phyloP scores from a whole-genome alignment of 2,113 vertebrate genomes.

The Phocoena phocoena region DNA sequence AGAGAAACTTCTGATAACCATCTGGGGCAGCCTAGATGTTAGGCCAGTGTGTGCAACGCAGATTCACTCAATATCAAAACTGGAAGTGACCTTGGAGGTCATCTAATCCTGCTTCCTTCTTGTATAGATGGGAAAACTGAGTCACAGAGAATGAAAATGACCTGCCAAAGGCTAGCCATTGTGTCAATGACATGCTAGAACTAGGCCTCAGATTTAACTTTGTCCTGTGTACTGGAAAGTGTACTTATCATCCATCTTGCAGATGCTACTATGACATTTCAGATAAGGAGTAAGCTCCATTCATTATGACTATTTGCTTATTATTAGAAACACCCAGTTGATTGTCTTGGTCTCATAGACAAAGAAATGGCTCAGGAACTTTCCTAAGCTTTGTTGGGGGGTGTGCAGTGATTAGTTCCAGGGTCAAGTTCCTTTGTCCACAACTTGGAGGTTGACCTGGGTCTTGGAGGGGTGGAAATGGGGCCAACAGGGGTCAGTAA shows the following conservation, averaged over 20 bases:
- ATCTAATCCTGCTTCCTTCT: conserved; percentile 7
- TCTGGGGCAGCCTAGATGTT: background rate
- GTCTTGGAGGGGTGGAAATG: background rate
- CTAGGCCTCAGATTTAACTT: background rate
- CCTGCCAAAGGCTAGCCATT: background rate
- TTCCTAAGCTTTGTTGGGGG: background rate
- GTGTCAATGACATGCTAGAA: background rate
- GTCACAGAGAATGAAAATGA: background rate
- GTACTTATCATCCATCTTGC: background rate
- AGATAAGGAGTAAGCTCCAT: background rate
- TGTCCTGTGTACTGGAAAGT: background rate
- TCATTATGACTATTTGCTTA: background rate
- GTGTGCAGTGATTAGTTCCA: background rate
- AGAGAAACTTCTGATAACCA: background rate
- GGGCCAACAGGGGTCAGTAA: background rate
- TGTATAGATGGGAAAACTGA: background rate
- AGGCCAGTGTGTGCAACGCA: background rate
- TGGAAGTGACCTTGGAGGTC: background rate
- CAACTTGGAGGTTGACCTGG: background rate
- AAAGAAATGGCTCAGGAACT: background rate
- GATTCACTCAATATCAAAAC: background rate
- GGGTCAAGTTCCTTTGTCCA: background rate
- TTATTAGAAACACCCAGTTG: background rate
- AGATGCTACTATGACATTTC: background rate
- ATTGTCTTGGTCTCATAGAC: background rate